Evolutionary conservation across 2,888 invertebrate species (phyloP).

Genomic region (Cryptophagus acutangulus): DNA sequence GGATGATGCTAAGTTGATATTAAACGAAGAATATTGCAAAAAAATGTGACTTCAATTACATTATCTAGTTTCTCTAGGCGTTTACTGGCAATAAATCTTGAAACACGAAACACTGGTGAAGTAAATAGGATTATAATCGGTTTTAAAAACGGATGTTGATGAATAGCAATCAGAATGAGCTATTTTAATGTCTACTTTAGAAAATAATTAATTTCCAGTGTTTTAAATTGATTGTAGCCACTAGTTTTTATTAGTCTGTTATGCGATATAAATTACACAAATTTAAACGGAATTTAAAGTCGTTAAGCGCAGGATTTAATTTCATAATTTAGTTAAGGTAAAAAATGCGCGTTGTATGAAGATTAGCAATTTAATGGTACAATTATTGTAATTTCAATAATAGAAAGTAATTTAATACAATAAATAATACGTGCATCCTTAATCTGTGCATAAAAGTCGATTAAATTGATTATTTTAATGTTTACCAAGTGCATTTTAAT

Average conservation of each 20-base stretch:
- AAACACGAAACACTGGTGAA: constrained; percentile 3
- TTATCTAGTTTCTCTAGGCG: constrained; percentile 2
- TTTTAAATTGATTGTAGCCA: constrained; percentile 2
- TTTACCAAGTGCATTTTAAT: neutral
- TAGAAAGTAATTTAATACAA: too few relatives aligned
- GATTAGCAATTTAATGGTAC: too few relatives aligned
- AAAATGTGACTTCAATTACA: too few relatives aligned
- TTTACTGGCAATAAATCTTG: constrained; percentile 3
- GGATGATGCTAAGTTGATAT: too few relatives aligned
- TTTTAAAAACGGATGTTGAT: constrained; percentile 7
- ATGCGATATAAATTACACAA: constrained; percentile 24
- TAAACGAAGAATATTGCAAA: too few relatives aligned
- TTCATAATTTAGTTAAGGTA: too few relatives aligned
- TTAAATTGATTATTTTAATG: too few relatives aligned
- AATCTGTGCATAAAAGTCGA: too few relatives aligned
- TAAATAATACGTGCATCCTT: constrained; percentile 3
- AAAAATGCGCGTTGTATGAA: too few relatives aligned
- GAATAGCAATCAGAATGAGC: constrained; percentile 15
- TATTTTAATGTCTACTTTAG: constrained; percentile 19
- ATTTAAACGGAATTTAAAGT: constrained; percentile 30
- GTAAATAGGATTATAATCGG: constrained; percentile 4
- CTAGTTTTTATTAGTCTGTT: constrained; percentile 1
- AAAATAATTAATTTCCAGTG: constrained; percentile 17
- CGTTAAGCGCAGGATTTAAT: too few relatives aligned
- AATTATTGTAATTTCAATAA: too few relatives aligned